Conservation (phyloP, 2,888 invertebrate genomes). For the Drosophila heteroneura region DNA sequence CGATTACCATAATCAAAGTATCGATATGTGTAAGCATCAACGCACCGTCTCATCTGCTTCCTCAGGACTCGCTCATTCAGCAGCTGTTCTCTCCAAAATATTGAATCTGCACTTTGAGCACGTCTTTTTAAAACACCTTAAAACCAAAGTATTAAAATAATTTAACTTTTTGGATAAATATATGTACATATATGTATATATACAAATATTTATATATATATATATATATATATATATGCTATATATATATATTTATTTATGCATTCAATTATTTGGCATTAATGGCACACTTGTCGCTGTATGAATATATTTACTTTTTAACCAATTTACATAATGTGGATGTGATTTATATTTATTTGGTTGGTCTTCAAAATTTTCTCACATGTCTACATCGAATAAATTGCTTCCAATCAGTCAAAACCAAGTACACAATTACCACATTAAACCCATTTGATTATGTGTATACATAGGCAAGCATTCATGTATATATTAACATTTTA, state of each 20-base stretch:
- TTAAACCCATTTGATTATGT: slow-evolving; percentile 37
- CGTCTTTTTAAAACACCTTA: background rate
- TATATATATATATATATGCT: background rate
- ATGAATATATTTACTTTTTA: slow-evolving; percentile 33
- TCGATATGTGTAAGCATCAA: background rate
- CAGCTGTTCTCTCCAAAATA: background rate
- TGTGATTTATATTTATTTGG: slow-evolving; percentile 30
- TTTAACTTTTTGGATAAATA: slow-evolving; percentile 49
- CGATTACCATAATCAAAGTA: background rate
- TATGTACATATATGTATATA: slow-evolving; percentile 5
- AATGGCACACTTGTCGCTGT: slow-evolving; percentile 44
- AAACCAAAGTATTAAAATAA: background rate
- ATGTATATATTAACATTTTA: slow-evolving; percentile 32
- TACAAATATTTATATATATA: background rate
- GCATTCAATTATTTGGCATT: slow-evolving; percentile 70
- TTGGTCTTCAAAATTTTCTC: slow-evolving; percentile 40
- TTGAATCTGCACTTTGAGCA: background rate
- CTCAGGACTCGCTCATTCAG: background rate
- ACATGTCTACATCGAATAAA: slow-evolving; percentile 40
- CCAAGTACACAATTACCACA: slow-evolving; percentile 42
- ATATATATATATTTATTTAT: background rate
- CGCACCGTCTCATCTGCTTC: background rate
- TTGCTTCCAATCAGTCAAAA: slow-evolving; percentile 67
- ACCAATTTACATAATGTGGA: slow-evolving; percentile 36
- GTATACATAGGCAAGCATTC: slow-evolving; percentile 18